Percentiles rank a stretch among this genome's conserved stretches.
Evolutionary conservation across 2,797 vertebrate species (phyloP).

Genomic region (Enteromius mattozi): DNA sequence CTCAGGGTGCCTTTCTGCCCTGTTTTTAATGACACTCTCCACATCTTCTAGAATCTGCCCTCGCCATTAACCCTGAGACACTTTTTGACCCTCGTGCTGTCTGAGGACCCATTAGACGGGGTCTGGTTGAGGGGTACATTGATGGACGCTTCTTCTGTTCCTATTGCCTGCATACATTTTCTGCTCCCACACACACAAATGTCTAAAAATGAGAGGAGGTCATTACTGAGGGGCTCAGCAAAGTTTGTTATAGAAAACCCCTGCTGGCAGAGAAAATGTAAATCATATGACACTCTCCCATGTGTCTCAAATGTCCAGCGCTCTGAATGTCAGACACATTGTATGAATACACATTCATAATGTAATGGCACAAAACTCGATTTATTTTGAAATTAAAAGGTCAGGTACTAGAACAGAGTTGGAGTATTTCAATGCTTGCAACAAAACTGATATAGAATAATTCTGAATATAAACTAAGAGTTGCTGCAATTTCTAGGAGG

Average conservation of each 20-base stretch:
- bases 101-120: constrained; percentile 51
- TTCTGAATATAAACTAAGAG: neutral
- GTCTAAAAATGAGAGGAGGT: constrained; percentile 7
- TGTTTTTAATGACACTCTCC: constrained; percentile 45
- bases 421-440: neutral
- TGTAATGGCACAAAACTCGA: constrained; percentile 45
- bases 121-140: neutral
- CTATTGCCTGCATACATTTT: constrained; percentile 40
- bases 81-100: constrained; percentile 41
- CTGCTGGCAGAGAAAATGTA: constrained; percentile 24
- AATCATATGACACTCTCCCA: constrained; percentile 29
- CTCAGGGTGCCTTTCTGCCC: constrained; percentile 23
- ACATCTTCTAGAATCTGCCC: constrained; percentile 23
- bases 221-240: constrained; percentile 16
- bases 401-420: constrained; percentile 23
- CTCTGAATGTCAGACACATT: constrained; percentile 72
- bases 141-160: constrained; percentile 26
- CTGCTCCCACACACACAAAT: neutral
- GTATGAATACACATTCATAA: constrained; percentile 69
- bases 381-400: constrained; percentile 64
- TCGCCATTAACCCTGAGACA: constrained; percentile 35
- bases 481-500: neutral
- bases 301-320: constrained; percentile 20
- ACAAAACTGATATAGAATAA: constrained; percentile 18
- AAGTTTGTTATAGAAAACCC: constrained; percentile 34